Base-by-base conservation (phyloP, 2,888 invertebrate genomes). In the Ochropleura leucogaster region DNA sequence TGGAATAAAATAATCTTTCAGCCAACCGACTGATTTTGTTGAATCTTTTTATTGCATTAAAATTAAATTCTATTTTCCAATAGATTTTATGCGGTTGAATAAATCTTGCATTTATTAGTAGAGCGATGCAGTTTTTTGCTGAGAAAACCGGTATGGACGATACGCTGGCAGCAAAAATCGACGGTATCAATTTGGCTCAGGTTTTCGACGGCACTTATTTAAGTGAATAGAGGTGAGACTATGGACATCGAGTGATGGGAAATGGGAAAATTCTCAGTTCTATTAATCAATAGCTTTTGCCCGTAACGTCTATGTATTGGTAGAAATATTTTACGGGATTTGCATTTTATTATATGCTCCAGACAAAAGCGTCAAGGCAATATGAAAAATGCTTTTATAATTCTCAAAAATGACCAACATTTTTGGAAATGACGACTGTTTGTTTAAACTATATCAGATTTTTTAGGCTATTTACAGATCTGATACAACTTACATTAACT, bases 131-230 rank as follows among this genome's bases (percentile, higher is more conserved):
- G 64, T 77, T 85, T 80, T 87, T 87, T 79, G 30, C 74, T 72
- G 30, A 72, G 72, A 60, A 70, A 62, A 62, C 49, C 10, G 49
- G 57, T 7, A 42, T 55, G 42, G 14, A 59, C 67, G 77, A 84
- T 70, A 78, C 78, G 69, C 42, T 51, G n/a, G 71, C 16, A 72
- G 30, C 3, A 77, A 83, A 87, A 84, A 83, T 74, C 46, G 68
- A 76, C 65, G 73, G 68, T 78, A 87, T 87, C 82, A 81, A 83
- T 87, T 80, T 72, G 53, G 71, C 64, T 84, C 78, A 83, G 70
- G 76, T 68, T 80, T 71, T 75, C 46, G 63, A 73, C 72, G 63
- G 44, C 47, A 79, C 46, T 63, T 72, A 80, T 82, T 84, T 66
- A 77, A 82, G 72, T 82, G 68, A 74, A 75, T 72, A 65, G 47